Base-by-base conservation (phyloP, 2,888 invertebrate species). In the Scaptomyza caliginosa region DNA sequence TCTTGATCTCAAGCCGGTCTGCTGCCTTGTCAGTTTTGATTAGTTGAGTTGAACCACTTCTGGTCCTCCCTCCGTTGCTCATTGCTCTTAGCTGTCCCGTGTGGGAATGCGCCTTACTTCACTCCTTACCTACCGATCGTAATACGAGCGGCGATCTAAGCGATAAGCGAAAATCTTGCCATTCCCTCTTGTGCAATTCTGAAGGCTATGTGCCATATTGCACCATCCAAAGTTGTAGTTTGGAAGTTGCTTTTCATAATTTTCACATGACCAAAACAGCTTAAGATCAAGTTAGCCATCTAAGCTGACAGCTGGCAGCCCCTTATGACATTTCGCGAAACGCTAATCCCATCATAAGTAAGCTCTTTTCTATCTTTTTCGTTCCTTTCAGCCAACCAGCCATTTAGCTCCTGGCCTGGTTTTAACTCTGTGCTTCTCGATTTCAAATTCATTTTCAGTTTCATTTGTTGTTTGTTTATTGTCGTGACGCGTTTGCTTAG, bases 191-290 rank as follows among this genome's bases (percentile, higher is more conserved):
- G 65, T 82, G 82, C 86, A 69, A 81, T 84, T 81, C 70, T 60
- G 16, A 23, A 28, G 28, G 24, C 48, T 7, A 21, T 23, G 3
- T 19, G 57, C 49, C 69, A 74, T 75, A 71, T 64, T 58, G 68
- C 76, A 67, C 78, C 63, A 45, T 68, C 60, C 55, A 16, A 40
- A 39, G 62, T 16, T 34, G 34, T 71, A 63, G 67, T 57, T 71
- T n/a, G 0, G 50, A 60, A 63, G 56, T 80, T 55, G 65, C 64
- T 79, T 70, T 72, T 66, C 78, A 86, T 83, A 78, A 78, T 83
- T 86, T 86, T 83, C 83, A 83, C 83, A 86, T 86, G 82, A 86
- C 80, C 83, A 83, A 83, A 83, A 80, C 78, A 83, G 83, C 84
- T 83, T 83, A 83, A 83, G 86, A 86, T 83, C 82, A 83, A 83